Evolutionary conservation across 2,888 invertebrate species (phyloP).

Genomic region (Atherix ibis): DNA sequence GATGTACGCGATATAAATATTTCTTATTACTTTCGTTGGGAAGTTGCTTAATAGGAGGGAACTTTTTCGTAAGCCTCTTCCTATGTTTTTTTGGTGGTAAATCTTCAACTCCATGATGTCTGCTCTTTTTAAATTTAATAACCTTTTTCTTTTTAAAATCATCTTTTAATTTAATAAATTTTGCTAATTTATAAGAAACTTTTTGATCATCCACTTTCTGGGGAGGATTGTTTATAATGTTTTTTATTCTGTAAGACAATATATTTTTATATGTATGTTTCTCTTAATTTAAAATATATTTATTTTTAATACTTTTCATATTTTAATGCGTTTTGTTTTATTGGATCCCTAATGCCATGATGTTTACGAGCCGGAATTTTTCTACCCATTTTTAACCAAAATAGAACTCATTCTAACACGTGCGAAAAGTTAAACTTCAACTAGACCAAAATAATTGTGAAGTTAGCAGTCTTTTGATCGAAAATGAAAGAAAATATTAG

Average conservation of each 20-base stretch:
- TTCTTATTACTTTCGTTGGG: slow-evolving; percentile 45
- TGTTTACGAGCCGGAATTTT: slow-evolving; percentile 75
- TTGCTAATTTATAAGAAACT: slow-evolving; percentile 52
- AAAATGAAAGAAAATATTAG: too few relatives aligned
- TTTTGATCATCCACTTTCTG: slow-evolving; percentile 52
- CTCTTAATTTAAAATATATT: too few relatives aligned
- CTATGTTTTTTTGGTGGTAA: slow-evolving; percentile 15
- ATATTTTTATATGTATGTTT: too few relatives aligned
- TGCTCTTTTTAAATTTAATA: slow-evolving; percentile 18
- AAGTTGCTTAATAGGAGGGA: slow-evolving; percentile 38
- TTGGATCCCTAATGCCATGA: slow-evolving; percentile 59
- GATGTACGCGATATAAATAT: slow-evolving; percentile 49
- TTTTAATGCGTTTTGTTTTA: slow-evolving; percentile 50
- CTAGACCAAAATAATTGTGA: too few relatives aligned
- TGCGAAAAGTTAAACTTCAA: too few relatives aligned
- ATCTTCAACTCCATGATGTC: slow-evolving; percentile 20
- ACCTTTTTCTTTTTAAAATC: slow-evolving; percentile 27
- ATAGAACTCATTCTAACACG: too few relatives aligned
- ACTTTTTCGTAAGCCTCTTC: slow-evolving; percentile 25
- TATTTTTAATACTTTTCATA: too few relatives aligned
- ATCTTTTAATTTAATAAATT: slow-evolving; percentile 44
- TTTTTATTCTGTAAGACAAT: slow-evolving; percentile 39
- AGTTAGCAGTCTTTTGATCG: too few relatives aligned
- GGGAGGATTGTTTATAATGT: slow-evolving; percentile 62
- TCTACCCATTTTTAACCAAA: slow-evolving; percentile 24